These are phyloP conservation scores for Trissolcus basalis DNA, from an alignment of 1,140 invertebrate species.

Conservation along the genomic window DNA sequence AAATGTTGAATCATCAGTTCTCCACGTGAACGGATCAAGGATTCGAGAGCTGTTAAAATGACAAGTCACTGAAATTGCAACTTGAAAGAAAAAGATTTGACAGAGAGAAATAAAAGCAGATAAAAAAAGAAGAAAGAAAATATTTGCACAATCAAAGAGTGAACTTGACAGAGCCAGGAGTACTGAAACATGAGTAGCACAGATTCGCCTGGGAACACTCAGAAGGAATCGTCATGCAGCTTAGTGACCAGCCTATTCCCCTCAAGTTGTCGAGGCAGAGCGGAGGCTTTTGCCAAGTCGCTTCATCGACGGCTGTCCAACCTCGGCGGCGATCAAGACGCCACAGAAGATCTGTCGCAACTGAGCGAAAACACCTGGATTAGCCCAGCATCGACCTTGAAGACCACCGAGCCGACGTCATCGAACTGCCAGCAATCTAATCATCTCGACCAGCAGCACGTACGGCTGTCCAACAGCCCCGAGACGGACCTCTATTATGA, in stretches of 20 bases:
- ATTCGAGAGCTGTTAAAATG: no score
- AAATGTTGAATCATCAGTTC: no score
- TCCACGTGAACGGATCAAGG: no score
- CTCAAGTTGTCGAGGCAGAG: slow-evolving; percentile 85
- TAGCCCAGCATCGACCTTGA: slow-evolving; percentile 58
- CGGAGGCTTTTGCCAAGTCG: slow-evolving; percentile 86
- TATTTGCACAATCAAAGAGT: no score
- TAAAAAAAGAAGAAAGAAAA: no score
- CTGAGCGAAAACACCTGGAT: slow-evolving; percentile 64
- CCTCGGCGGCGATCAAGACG: slow-evolving; percentile 78
- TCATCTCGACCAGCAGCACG: slow-evolving; percentile 40
- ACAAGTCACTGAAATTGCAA: no score
- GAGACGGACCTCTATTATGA: slow-evolving; percentile 78
- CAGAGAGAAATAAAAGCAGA: no score
- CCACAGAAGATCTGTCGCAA: slow-evolving; percentile 30
- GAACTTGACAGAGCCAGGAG: background rate
- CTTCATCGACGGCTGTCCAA: slow-evolving; percentile 84
- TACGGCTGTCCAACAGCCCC: slow-evolving; percentile 55
- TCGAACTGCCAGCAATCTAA: slow-evolving; percentile 20
- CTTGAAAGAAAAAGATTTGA: no score
- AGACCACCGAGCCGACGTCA: slow-evolving; percentile 70
- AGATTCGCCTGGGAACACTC: slow-evolving; percentile 62
- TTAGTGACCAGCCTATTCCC: slow-evolving; percentile 76
- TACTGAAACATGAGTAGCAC: slow-evolving; percentile 59
- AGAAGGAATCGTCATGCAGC: slow-evolving; percentile 71